phyloP scores from a whole-genome alignment of 1,140 invertebrate species.

The Piezodorus guildinii region DNA sequence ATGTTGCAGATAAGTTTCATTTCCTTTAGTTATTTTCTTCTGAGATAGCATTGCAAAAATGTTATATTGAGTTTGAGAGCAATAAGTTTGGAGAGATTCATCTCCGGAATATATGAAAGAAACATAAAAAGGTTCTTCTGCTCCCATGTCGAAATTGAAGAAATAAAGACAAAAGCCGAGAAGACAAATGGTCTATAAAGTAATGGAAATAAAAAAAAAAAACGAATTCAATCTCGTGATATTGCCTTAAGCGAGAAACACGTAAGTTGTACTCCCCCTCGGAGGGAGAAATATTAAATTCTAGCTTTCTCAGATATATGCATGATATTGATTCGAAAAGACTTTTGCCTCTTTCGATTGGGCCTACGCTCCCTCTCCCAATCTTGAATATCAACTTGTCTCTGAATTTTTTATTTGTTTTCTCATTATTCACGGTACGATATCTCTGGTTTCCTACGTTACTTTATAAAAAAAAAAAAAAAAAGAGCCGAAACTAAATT shows the following conservation, averaged over 20 bases:
- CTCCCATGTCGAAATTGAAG: not conserved
- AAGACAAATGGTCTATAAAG: slow-evolving; percentile 1
- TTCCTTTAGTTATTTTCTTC: not conserved
- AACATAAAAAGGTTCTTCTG: no score
- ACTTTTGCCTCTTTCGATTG: not conserved
- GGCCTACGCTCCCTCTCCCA: not conserved
- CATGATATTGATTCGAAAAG: slow-evolving; percentile 6
- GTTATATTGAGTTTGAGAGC: not conserved
- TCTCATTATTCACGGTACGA: no score
- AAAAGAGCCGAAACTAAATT: no score
- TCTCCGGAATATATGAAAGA: no score
- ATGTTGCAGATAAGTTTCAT: no score
- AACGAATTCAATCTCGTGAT: not conserved
- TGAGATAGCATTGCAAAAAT: not conserved
- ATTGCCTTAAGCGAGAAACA: slow-evolving; percentile 7
- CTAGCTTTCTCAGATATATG: slow-evolving; percentile 1
- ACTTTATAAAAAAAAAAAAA: no score
- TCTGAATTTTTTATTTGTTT: no score
- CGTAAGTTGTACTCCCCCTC: not conserved
- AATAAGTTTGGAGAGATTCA: no score
- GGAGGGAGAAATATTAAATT: not conserved
- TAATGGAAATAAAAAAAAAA: not conserved
- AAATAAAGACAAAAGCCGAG: slow-evolving; percentile 3
- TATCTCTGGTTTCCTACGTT: no score
- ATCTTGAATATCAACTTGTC: no score